Base-by-base conservation (phyloP, 2,113 vertebrate species). In the Isichthys henryi region DNA sequence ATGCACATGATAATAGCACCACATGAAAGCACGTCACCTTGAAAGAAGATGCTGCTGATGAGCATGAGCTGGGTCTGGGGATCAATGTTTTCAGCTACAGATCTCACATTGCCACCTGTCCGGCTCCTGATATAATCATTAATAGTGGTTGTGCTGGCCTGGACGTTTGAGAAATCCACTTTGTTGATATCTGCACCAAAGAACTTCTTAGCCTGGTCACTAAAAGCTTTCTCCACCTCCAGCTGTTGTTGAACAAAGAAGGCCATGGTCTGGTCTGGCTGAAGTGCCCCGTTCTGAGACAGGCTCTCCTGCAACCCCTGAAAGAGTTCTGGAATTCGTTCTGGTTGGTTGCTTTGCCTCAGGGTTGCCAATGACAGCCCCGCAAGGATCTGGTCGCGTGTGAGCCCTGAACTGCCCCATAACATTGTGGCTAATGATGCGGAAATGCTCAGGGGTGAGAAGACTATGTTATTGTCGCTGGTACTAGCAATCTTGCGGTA, bases 391-490 rank as follows among this genome's bases (percentile, higher is more conserved):
- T 98, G 95, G 21, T 93, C 93, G 23, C 82, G 88, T 0, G 96
- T 97, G 9, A 92, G 62, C 2, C 96, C 97, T 0, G 31, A 13
- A 8, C 96, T 86, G 52, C 95, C 96, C 50, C 93, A 90, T 86
- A 94, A 91, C 53, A 97, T 91, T 1, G 94, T 92, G 0, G 93
- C 91, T 91, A 98, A 91, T 0, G 93, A 93, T 11, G 93, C 85
- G 11, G 96, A 94, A 48, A 97, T 39, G 0, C 95, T 93, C 17
- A 97, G 83, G 0, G 96, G 96, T 0, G 96, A 97, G 91, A 98
- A 91, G 19, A 97, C 92, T 5, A 98, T 89, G 0, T 98, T 99
- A 17, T 96, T 93, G 0, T 98, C 97, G 0, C 96, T 95, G 10
- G 91, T 94, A 90, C 95, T 90, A 19, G 97, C 95, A 21, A 97